These are phyloP conservation scores for Drosophila picticornis DNA, from an alignment of 2,888 invertebrate species.

Conservation along the genomic window DNA sequence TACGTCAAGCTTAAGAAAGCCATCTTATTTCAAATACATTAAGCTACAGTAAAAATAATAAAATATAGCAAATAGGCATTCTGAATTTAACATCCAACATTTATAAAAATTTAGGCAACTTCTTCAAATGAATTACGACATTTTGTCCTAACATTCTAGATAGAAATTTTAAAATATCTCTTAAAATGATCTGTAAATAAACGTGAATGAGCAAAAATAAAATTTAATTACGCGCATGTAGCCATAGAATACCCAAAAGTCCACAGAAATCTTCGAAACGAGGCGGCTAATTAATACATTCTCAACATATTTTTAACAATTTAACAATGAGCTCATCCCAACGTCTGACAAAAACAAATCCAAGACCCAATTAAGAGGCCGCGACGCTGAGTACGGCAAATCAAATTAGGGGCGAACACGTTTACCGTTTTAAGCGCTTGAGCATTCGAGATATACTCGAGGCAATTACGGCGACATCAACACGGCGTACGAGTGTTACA, in stretches of 20 bases:
- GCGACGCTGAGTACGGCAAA: constrained; percentile 44
- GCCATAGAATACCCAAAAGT: constrained; percentile 17
- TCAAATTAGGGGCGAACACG: constrained; percentile 77
- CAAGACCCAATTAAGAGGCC: constrained; percentile 32
- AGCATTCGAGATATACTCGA: constrained; percentile 40
- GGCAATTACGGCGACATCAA: constrained; percentile 52
- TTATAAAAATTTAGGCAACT: neutral
- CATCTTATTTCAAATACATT: neutral
- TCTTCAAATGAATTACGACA: neutral
- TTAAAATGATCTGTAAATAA: neutral
- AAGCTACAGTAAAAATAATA: neutral
- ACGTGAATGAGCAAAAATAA: constrained; percentile 2
- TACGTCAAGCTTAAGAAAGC: neutral
- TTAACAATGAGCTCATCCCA: constrained; percentile 68
- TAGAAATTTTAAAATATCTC: neutral
- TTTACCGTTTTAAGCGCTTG: constrained; percentile 58
- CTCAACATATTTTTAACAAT: constrained; percentile 44
- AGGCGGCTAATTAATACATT: constrained; percentile 61
- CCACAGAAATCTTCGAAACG: constrained; percentile 11
- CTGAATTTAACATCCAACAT: accelerated
- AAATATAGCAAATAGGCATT: neutral
- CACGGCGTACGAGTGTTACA: constrained; percentile 32
- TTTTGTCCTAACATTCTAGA: neutral
- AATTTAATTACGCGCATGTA: constrained; percentile 20
- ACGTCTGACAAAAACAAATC: constrained; percentile 21